Conservation (phyloP, 2,888 invertebrate genomes). For the Tipula helvola region DNA sequence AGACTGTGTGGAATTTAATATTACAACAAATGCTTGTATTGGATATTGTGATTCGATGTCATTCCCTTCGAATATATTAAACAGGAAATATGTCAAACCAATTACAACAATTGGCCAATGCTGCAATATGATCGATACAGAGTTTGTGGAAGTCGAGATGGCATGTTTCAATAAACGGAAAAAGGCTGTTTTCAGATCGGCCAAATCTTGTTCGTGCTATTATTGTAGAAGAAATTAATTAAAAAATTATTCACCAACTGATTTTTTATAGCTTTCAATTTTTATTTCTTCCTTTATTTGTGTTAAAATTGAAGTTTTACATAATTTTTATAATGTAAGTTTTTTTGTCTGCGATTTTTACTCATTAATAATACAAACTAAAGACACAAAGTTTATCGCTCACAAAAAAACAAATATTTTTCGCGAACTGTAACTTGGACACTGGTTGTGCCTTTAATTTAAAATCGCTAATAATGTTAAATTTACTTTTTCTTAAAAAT, state of each 20-base stretch:
- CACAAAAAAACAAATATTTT: not conserved
- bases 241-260: too few relatives aligned
- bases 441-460: not conserved
- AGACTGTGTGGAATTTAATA: conserved; percentile 70
- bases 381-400: not conserved
- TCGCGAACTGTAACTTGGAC: too few relatives aligned
- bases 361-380: not conserved
- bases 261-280: not conserved
- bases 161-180: conserved; percentile 66
- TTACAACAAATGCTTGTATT: conserved; percentile 80
- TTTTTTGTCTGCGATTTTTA: not conserved
- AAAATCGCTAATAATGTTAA: not conserved
- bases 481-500: not conserved
- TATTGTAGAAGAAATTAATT: conserved; percentile 49
- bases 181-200: conserved; percentile 70
- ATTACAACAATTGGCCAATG: conserved; percentile 75
- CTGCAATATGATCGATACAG: conserved; percentile 82
- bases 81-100: conserved; percentile 42
- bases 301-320: not conserved
- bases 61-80: conserved; percentile 47
- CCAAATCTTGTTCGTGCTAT: conserved; percentile 69
- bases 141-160: conserved; percentile 66
- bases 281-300: not conserved
- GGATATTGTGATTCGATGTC: conserved; percentile 83
- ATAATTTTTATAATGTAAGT: not conserved